Base-by-base conservation (phyloP, 2,113 vertebrate genomes). In the Mugil cephalus region DNA sequence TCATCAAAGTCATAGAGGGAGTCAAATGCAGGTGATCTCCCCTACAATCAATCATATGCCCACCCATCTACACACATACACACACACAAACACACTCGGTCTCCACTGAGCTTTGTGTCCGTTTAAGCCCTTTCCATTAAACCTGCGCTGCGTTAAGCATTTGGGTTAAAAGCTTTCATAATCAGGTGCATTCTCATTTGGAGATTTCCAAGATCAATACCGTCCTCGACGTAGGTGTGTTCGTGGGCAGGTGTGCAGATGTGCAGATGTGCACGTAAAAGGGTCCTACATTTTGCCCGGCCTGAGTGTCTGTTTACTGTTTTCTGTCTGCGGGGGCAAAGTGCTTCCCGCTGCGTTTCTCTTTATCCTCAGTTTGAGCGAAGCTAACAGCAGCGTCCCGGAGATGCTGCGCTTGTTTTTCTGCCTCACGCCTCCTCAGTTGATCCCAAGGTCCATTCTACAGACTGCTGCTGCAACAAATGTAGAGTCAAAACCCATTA, bases 91-190 rank as follows among this genome's bases (percentile, higher is more conserved):
- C 45, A 18, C 42, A 12, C n/a, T 0, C 42, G 8, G 47, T 78
- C 55, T 77, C 63, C 19, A 1, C 58, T 30, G 79, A 79, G 71
- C 66, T 79, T 77, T 74, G 51, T 80, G 66, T 77, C 65, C 35
- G 63, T 39, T 10, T 86, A 88, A 90, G 76, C 86, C 71, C 62
- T 83, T 86, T 75, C 80, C 82, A 82, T 90, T 82, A 86, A 85
- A 87, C 74, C 76, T 82, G 66, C 10, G 70, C 82, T 80, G 80
- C 84, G 77, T 88, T 90, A 84, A 83, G 67, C 87, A 88, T 91
- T 89, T 88, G 85, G 89, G 89, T 91, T 90, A 92, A 92, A 91
- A 92, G 90, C 90, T 87, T 91, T 91, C 78, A 86, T 85, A 84
- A 91, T 90, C 90, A 86, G 87, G 87, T 84, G 72, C 64, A 64